Evolutionary conservation across 2,113 vertebrate genomes (phyloP), one percentile per base, ranked within the genome.

Genomic region (Haemorhous mexicanus): DNA sequence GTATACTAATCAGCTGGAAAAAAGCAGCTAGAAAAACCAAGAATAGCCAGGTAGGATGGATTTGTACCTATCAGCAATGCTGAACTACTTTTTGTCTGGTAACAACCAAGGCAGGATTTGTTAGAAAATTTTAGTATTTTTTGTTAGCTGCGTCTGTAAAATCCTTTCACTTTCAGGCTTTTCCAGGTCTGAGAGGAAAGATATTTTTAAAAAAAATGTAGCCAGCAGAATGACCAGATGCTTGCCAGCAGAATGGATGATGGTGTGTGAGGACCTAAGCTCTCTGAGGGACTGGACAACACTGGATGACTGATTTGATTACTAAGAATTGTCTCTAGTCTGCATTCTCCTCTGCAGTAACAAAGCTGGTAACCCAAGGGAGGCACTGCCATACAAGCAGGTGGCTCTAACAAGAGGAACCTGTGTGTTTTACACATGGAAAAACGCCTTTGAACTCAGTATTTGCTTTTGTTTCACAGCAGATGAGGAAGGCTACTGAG

Each of bases 321-420:
- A 21, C 8, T 21, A 43, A 41, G 49, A 89, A 32, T 3, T 52
- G 22, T 53, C 41, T 61, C 46, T 44, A 0, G 1, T 30, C 69
- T 53, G 20, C 26, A 26, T 75, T 70, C 24, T 91, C 50, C 43
- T 59, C n/a, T 44, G 44, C 66, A 66, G 39, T 62, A 83, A 83
- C 0, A 0, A 69, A 73, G 79, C 30, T 56, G 32, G 30, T 32
- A 78, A 75, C 43, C 39, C 73, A 70, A 59, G 43, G 63, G 46
- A 87, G 56, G 49, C 75, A 76, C 39, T 52, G 73, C 77, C 68
- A 67, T 14, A 32, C 11, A 59, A 73, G 55, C 84, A 93, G 80
- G 79, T 94, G 89, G 76, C 76, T 77, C 89, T 91, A 95, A 94
- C 70, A 82, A 93, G 81, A 94, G 61, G 66, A 94, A 91, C 43